Evolutionary conservation across 2,888 invertebrate genomes (phyloP).

Genomic region (Acanthosepion esculentum): DNA sequence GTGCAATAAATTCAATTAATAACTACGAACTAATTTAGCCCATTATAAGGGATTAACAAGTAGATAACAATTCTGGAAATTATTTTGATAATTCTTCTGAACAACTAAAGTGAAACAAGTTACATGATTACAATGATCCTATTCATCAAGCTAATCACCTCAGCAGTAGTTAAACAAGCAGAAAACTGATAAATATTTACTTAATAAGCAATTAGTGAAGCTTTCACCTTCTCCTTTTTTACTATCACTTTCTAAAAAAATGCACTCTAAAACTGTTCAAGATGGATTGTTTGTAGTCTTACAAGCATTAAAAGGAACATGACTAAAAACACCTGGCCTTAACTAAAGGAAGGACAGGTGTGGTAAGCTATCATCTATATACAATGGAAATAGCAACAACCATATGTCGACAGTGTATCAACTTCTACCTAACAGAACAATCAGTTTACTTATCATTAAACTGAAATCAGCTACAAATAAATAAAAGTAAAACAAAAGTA

Average conservation of each 20-base stretch:
- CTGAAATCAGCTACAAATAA: too few species aligned
- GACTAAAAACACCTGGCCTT: background rate
- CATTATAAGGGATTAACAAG: background rate
- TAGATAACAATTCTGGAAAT: background rate
- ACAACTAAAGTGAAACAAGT: background rate
- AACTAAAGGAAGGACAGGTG: background rate
- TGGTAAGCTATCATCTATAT: background rate
- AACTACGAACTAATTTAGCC: background rate
- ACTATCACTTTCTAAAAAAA: background rate
- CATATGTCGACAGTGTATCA: background rate
- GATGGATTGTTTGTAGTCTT: conserved; percentile 1
- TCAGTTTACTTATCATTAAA: too few species aligned
- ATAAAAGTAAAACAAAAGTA: too few species aligned
- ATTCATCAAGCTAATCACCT: background rate
- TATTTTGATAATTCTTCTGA: background rate
- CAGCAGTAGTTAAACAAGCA: background rate
- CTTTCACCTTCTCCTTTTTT: background rate
- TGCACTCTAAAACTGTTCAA: background rate
- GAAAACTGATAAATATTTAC: background rate
- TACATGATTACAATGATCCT: background rate
- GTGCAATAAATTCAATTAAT: background rate
- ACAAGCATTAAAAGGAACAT: background rate
- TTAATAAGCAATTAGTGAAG: background rate
- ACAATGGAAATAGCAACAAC: background rate
- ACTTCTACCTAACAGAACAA: too few species aligned